Conservation (phyloP, 2,113 vertebrate genomes). For the Glaucidium brasilianum region DNA sequence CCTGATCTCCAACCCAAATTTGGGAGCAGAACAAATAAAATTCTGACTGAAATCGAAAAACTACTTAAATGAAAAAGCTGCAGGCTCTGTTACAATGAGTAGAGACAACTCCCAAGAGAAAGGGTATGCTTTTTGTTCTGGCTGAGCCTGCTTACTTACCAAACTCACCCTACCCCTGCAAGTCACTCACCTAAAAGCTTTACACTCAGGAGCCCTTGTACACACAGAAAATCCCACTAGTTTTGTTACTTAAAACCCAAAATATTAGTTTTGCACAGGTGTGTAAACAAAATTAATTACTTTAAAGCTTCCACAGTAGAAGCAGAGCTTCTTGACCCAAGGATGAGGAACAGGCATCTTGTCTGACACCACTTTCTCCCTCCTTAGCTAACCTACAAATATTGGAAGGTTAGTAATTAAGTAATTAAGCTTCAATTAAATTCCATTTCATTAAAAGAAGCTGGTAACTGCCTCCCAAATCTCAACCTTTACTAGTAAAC, state of each 20-base stretch:
- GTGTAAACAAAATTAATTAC: not conserved
- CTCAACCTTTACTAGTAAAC: not conserved
- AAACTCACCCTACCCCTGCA: not conserved
- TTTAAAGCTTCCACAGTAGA: not conserved
- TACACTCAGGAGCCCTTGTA: not conserved
- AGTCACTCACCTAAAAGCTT: not conserved
- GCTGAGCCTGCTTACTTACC: not conserved
- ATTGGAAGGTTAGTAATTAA: not conserved
- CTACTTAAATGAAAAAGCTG: not conserved
- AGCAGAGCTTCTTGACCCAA: not conserved
- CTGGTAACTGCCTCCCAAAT: not conserved
- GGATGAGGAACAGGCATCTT: not conserved
- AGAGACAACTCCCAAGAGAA: not conserved
- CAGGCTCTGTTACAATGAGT: not conserved
- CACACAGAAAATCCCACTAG: not conserved
- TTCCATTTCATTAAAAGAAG: not conserved
- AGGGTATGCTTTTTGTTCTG: not conserved
- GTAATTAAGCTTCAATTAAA: not conserved
- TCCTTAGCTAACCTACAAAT: not conserved
- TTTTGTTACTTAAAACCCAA: not conserved
- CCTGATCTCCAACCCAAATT: not conserved
- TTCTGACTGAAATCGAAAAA: not conserved
- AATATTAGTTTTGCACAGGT: not conserved
- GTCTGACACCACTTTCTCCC: not conserved
- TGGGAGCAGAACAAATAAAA: not conserved